Conservation (phyloP, 1,140 invertebrate species). For the Dinoponera quadriceps region DNA sequence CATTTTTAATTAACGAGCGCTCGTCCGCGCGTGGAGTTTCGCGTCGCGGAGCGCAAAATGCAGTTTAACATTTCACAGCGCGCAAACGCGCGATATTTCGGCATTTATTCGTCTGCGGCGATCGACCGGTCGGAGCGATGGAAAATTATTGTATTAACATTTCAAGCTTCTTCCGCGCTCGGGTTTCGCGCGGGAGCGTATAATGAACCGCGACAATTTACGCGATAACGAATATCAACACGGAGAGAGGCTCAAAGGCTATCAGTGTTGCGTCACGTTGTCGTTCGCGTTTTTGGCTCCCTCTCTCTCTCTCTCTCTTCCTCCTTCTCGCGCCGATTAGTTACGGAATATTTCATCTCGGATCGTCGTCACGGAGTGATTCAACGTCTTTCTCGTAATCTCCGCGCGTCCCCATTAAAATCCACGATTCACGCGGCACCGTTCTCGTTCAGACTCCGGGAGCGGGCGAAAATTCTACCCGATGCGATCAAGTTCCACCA, state of each 20-base stretch:
- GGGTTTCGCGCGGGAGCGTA: constrained; percentile 9
- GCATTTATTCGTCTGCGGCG: constrained; percentile 25
- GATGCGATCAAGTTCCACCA: background rate
- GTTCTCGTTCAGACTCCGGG: background rate
- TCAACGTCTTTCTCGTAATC: background rate
- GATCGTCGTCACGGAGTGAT: background rate
- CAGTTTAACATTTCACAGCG: constrained; percentile 34
- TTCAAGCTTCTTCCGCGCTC: background rate
- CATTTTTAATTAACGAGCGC: constrained; percentile 1
- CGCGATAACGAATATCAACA: constrained; percentile 60
- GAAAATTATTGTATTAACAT: constrained; percentile 54
- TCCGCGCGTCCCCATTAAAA: background rate
- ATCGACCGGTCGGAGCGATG: constrained; percentile 33
- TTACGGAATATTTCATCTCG: constrained; percentile 14
- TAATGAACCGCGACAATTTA: constrained; percentile 47
- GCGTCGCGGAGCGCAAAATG: background rate
- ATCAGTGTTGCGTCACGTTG: constrained; percentile 63
- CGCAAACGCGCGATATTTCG: constrained; percentile 35
- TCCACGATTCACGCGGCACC: background rate
- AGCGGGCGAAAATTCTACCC: background rate
- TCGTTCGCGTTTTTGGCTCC: constrained; percentile 35
- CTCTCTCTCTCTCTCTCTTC: background rate
- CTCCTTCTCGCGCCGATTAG: background rate
- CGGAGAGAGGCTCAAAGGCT: constrained; percentile 61
- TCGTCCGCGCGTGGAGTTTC: background rate